A percentile compares a stretch with the other conserved stretches of the same genome.
These are phyloP conservation scores for Drosophila sordidapex DNA, from an alignment of 2,888 invertebrate genomes.

Conservation along the genomic window DNA sequence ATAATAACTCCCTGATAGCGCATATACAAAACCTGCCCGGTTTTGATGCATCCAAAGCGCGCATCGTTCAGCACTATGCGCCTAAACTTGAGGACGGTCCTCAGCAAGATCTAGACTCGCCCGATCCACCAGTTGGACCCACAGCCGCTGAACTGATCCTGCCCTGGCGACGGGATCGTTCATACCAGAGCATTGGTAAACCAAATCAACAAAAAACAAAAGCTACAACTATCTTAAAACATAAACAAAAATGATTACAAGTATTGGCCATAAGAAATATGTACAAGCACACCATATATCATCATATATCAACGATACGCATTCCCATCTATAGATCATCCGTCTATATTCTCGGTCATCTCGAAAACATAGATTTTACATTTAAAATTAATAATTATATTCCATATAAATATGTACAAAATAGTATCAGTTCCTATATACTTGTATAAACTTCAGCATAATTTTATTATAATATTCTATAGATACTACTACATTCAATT, in stretches of 20 bases:
- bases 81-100: constrained; percentile 76
- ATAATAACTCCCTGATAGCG: constrained; percentile 89
- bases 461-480: neutral
- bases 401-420: neutral
- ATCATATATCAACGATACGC: constrained; percentile 8
- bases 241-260: constrained; percentile 17
- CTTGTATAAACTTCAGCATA: constrained; percentile 1
- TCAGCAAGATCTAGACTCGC: constrained; percentile 81
- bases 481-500: neutral
- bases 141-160: constrained; percentile 92
- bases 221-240: constrained; percentile 24
- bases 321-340: constrained; percentile 25
- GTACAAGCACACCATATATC: constrained; percentile 25
- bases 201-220: constrained; percentile 38
- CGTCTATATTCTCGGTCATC: neutral
- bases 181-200: constrained; percentile 90
- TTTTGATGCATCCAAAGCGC: constrained; percentile 89
- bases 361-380: neutral
- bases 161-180: constrained; percentile 93
- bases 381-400: neutral
- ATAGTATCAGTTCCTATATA: constrained; percentile 1
- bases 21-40: constrained; percentile 89
- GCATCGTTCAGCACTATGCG: constrained; percentile 89
- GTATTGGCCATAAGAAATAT: constrained; percentile 34
- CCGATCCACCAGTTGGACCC: constrained; percentile 86